Evolutionary conservation across 2,797 vertebrate genomes (phyloP), one percentile per base, ranked within the genome.

Genomic region (Rhinella marina): DNA sequence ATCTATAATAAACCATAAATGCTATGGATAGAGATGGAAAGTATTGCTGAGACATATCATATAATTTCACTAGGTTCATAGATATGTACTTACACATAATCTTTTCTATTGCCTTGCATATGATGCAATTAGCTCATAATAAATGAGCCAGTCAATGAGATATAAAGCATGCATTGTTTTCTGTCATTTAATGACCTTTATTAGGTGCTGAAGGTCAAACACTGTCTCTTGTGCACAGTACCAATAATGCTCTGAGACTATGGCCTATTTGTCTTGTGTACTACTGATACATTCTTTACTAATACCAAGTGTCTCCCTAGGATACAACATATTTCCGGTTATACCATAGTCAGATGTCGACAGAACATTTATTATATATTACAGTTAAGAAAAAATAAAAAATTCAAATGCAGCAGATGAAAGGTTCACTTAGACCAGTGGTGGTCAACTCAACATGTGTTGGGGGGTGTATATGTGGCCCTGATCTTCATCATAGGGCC

Each of bases 191-290:
- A 86, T 92, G 91, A 91, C 90, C 89, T 89, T 88, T 92, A 92
- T 92, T 93, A 93, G 88, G 86, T 92, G 86, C 85, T 21, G 87
- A 90, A 91, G 81, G 86, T 90, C 89, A 88, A 81, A 86, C 80
- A 85, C 90, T 86, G 90, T 91, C 90, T 88, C 90, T 92, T 90
- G 92, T 92, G 90, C 91, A 91, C 91, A 89, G 75, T 86, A 91
- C 92, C 91, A 93, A 88, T 91, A 90, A 90, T 77, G 50, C 88
- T 90, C 90, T 90, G 87, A 89, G 92, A 93, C 92, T 93, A 86
- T 85, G 93, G 91, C 48, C 86, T 80, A 91, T 94, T 93, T 94
- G 92, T 93, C 52, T 91, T 92, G 89, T 92, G 90, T 90, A 91
- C 79, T 90, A 90, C 88, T 90, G 87, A 92, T 88, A 88, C 90